Base-by-base conservation (phyloP, 2,113 vertebrate species). In the Corydoras maculifer region DNA sequence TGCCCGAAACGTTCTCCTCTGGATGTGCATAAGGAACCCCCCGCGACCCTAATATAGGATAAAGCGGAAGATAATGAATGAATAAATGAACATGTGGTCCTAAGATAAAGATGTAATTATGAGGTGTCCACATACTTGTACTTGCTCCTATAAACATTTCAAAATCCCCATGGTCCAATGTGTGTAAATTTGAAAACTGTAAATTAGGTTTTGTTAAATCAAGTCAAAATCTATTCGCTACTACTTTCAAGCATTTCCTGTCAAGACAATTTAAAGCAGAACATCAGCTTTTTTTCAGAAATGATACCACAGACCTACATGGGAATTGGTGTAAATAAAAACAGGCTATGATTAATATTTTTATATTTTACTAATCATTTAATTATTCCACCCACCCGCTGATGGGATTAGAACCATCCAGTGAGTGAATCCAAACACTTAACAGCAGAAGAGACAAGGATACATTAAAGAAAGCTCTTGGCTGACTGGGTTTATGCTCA, bases 341-440 rank as follows among this genome's bases (percentile, higher is more conserved):
- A 9, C 54, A 89, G 83, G 76, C 70, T 54, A 85, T 82, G 87
- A 86, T 89, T 86, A 85, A 87, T 87, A 88, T 89, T 90, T 82
- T 81, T 78, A 85, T 86, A 89, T 91, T 88, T 89, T 84, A 78
- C 84, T 86, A 87, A 89, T 89, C 83, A 89, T 89, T 89, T 88
- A 87, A 90, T 91, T 88, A 88, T 89, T 83, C 81, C 84, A 83
- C 84, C 84, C 55, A 82, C 86, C 83, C 81, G 76, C 84, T 81
- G 84, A 85, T 75, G 79, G 87, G 88, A 89, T 88, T 91, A 89
- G 75, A 74, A 49, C 54, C 32, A 73, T 62, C 29, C 61, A 51
- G 30, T 74, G 32, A 59, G 68, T 32, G 71, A 74, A 74, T 83
- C 85, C 82, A 83, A 83, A 77, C 84, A 74, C 84, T 87, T 82